Conservation (phyloP, 2,888 invertebrate species). For the Campopleginae sp. region DNA sequence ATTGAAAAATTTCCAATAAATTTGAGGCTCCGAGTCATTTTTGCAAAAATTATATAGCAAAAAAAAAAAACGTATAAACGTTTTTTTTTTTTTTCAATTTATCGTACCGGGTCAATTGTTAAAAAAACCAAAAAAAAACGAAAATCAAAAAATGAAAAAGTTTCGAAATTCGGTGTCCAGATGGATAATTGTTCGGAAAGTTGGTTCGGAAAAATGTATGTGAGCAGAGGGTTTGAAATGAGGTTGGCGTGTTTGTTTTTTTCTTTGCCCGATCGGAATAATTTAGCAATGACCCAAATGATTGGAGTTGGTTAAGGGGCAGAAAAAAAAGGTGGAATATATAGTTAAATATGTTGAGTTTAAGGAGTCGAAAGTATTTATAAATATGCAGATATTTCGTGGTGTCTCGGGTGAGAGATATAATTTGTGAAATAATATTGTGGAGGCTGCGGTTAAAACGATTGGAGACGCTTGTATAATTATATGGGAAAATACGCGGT, state of each 20-base stretch:
- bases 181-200: not conserved
- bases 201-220: not conserved
- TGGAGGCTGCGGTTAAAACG: not conserved
- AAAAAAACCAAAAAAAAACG: too few relatives aligned
- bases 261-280: not conserved
- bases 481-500: conserved; percentile 55
- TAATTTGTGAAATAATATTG: conserved; percentile 45
- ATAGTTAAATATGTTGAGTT: conserved; percentile 7
- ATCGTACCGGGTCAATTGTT: too few relatives aligned
- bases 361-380: not conserved
- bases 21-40: too few relatives aligned
- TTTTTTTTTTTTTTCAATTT: too few relatives aligned
- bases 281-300: conserved; percentile 44
- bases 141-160: too few relatives aligned
- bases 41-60: too few relatives aligned
- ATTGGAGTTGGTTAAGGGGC: not conserved
- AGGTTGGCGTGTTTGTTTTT: not conserved
- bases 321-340: conserved; percentile 41
- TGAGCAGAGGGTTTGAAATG: not conserved
- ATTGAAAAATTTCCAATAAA: too few relatives aligned
- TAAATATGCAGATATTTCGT: conserved; percentile 7
- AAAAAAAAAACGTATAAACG: too few relatives aligned
- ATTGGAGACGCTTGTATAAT: conserved; percentile 52
- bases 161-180: not conserved
- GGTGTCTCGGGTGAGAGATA: not conserved